These are phyloP conservation scores for Phylloscopus whistleri DNA, from an alignment of 2,113 vertebrate species.

Conservation along the genomic window DNA sequence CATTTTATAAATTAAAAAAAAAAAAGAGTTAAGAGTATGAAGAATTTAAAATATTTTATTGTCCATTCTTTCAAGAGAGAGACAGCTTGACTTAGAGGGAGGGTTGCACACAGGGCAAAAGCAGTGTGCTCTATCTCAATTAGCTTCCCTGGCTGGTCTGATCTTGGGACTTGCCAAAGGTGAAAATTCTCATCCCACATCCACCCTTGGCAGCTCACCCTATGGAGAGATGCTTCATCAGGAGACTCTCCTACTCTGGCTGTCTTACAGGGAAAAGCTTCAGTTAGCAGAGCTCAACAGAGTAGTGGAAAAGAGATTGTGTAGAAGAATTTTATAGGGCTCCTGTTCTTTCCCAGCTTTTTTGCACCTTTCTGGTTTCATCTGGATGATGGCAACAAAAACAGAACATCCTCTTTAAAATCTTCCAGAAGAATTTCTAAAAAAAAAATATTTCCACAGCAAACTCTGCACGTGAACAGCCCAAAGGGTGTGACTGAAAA, in stretches of 20 bases:
- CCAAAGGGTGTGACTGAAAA: slow-evolving; percentile 9
- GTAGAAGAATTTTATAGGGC: neutral
- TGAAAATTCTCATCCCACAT: neutral
- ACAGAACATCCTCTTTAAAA: neutral
- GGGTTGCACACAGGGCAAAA: neutral
- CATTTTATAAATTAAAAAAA: neutral
- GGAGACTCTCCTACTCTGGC: neutral
- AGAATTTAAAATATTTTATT: neutral
- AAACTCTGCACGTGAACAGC: neutral
- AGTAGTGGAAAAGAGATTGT: neutral
- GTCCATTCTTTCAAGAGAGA: neutral
- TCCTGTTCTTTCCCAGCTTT: neutral
- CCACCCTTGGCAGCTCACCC: neutral
- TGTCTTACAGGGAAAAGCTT: neutral
- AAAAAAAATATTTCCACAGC: neutral
- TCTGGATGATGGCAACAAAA: neutral
- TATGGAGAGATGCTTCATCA: neutral
- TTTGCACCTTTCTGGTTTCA: slow-evolving; percentile 20
- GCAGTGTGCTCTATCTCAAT: neutral
- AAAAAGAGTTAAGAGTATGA: neutral
- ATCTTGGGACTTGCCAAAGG: neutral
- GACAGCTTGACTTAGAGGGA: neutral
- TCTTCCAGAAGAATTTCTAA: neutral
- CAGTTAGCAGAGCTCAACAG: neutral
- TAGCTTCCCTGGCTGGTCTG: neutral